Evolutionary conservation across 2,113 vertebrate genomes (phyloP), one percentile per base, ranked within the genome.

Genomic region (Euleptes europaea): DNA sequence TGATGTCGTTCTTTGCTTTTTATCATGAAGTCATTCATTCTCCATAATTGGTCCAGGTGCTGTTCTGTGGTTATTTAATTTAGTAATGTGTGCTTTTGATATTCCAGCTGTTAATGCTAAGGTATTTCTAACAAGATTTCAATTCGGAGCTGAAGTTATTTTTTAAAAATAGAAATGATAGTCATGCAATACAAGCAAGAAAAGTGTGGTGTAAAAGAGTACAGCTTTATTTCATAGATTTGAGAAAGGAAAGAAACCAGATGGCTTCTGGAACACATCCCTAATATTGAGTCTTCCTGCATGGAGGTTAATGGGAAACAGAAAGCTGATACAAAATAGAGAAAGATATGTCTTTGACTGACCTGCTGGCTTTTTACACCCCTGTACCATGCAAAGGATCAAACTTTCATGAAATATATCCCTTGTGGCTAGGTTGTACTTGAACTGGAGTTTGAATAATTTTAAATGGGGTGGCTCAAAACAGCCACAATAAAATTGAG

Each of bases 141-240:
- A 84, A 49, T 89, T 92, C 40, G 51, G 28, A 70, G 19, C 17
- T 2, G 26, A 67, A 15, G 2, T 80, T 85, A 66, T 15, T 90
- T 10, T 86, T 60, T 38, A 89, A 65, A 15, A 54, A 4, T 31
- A 77, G 35, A 47, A 74, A 23, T 87, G 70, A 79, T 4, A 14
- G 0, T 47, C 0, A 38, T 85, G 4, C 76, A 19, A 2, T 67
- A 80, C 17, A 83, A 79, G 60, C 47, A 65, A 44, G 0, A 71
- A 1, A 6, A 54, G 7, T 75, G 21, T 1, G 1, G 14, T 26
- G 84, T 86, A 3, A 0, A 40, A 78, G 14, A 90, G 11, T 66
- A 88, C 8, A 23, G 67, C 75, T 26, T 21, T 82, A 1, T 5
- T 75, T 90, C 71, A 49, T 75, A 2, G 23, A 67, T 44, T 44